These are phyloP conservation scores for Columbina picui DNA, from an alignment of 2,113 vertebrate species.

Conservation along the genomic window DNA sequence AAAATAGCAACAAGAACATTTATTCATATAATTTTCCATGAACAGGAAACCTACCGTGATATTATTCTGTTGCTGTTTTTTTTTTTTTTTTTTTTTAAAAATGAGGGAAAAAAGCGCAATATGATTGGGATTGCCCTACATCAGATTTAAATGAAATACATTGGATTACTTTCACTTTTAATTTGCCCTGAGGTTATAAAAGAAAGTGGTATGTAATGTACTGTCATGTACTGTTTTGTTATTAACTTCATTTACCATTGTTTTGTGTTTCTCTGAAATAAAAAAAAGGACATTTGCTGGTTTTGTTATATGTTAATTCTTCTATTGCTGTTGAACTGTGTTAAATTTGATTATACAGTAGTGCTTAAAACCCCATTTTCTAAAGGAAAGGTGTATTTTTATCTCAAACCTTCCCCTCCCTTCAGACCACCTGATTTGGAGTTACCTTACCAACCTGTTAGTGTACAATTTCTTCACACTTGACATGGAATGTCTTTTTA, in stretches of 20 bases:
- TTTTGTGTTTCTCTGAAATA: not conserved
- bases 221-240: not conserved
- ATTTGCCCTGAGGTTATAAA: not conserved
- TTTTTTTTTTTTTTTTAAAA: too few relatives aligned
- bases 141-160: not conserved
- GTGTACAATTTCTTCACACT: not conserved
- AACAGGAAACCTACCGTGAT: not conserved
- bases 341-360: not conserved
- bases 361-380: not conserved
- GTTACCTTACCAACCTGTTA: not conserved
- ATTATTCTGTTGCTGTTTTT: not conserved
- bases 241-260: not conserved
- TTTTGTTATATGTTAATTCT: not conserved
- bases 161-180: not conserved
- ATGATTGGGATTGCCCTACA: not conserved
- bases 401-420: accelerated
- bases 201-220: not conserved
- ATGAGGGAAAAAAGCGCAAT: not conserved
- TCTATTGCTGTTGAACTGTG: not conserved
- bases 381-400: not conserved
- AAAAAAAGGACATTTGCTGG: not conserved
- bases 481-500: not conserved
- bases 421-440: not conserved
- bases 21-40: not conserved
- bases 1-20: not conserved